Base-by-base conservation (phyloP, 2,797 vertebrate genomes). In the Orientallactaga sibirica region DNA sequence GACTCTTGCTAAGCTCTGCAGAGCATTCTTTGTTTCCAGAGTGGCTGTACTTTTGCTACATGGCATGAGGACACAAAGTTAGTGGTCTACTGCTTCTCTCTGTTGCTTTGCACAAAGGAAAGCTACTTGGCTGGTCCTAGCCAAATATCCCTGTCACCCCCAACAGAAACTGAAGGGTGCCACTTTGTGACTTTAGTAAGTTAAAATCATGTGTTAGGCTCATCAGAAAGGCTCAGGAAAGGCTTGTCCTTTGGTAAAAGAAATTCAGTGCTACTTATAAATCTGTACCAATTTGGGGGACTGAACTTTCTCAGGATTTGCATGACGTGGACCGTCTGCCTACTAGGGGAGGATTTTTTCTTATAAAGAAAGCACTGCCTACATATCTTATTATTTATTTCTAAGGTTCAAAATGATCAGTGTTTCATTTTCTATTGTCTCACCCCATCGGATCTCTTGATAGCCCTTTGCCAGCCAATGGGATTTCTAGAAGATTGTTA, bases 241-340 rank as follows among this genome's bases (percentile, higher is more conserved):
- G 66, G 81, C 37, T 71, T 81, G 70, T 64, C 62, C 48, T 92
- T 96, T 77, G 41, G 74, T 73, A 67, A 91, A 91, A 87, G 75
- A 94, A 58, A 82, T 62, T 64, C 55, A 83, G 58, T 68, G 85
- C 85, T 68, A 74, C 15, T 70, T 77, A 64, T 19, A 48, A 77
- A 64, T 85, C 76, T 96, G 80, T n/a, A 73, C 61, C 78, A 87
- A 87, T 82, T 95, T 91, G 68, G 87, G 81, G 41, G 67, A 64
- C 43, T 25, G 68, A 3, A 68, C 19, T 90, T 71, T 58, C 81
- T 24, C 76, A 25, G 4, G 12, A 29, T 71, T 62, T 80, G 27
- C 33, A 89, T 80, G 66, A 84, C 37, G 27, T 11, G 70, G 61
- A 52, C 18, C 88, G 48, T 94, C 33, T 84, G 41, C 73, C 71